Base-by-base conservation (phyloP, 2,888 invertebrate genomes). In the Syritta pipiens region DNA sequence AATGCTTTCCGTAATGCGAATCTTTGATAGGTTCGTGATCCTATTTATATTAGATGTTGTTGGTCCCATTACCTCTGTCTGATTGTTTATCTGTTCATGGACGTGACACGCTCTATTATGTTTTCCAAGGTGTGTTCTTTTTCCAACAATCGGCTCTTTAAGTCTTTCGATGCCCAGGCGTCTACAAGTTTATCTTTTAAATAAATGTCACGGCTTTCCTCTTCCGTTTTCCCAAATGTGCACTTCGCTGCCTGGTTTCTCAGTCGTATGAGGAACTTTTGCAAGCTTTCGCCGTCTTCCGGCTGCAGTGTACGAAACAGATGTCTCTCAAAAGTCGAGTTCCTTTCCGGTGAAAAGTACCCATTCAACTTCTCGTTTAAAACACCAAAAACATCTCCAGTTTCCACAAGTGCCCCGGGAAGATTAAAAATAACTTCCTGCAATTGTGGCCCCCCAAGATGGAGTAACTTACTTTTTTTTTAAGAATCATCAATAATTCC, bases 241-340 rank as follows among this genome's bases (percentile, higher is more conserved):
- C 71, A 75, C 24, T 74, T 81, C 4, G 48, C 57, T 17, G 81
- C 69, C 49, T 81, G 69, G 9, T 55, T 71, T 10, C 77, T 40
- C n/a, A 85, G 35, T 53, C 83, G 67, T 2, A 84, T 35, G 2
- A 86, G 10, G 69, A 85, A 86, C 51, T 85, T 86, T 24, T 84
- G 84, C 62, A 86, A 84, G 28, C 83, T 83, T 35, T 86, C 85
- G 0, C 74, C 83, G 37, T 63, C 53, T 84, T 85, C 84, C 32
- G 85, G 69, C 82, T 84, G 81, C 7, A 85, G 57, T 7, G 82
- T 62, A 1, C 85, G 65, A 69, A 85, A 86, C 7, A 85, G 7
- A 75, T 86, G 84, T n/a, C 85, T 65, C 79, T 86, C 85, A 37
- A 82, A 83, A 12, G 74, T 79, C 9, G 79, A 76, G 24, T 83